phyloP scores from a whole-genome alignment of 2,888 invertebrate genomes.

The Pachydiplax longipennis region DNA sequence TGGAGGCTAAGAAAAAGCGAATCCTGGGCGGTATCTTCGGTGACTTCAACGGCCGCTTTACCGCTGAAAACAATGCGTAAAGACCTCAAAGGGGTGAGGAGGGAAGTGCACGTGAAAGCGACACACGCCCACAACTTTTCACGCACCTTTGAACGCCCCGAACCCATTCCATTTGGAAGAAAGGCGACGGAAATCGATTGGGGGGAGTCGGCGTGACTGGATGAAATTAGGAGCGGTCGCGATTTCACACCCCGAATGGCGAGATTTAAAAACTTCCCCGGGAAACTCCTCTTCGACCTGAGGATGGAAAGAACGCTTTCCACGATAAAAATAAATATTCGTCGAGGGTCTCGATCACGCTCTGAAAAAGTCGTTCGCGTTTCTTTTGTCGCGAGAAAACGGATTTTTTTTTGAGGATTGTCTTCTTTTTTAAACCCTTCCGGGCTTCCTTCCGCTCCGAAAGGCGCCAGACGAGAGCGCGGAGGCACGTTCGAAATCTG shows the following conservation, averaged over 20 bases:
- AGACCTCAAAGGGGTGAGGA: background rate
- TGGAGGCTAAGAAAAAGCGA: background rate
- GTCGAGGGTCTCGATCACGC: background rate
- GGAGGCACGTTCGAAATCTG: too few species aligned
- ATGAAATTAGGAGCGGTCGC: conserved; percentile 19
- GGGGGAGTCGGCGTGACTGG: background rate
- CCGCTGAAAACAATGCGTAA: background rate
- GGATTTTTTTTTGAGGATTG: too few species aligned
- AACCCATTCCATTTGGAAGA: background rate
- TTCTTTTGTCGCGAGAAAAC: too few species aligned
- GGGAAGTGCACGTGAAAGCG: background rate
- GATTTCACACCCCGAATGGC: background rate
- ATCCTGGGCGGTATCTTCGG: background rate
- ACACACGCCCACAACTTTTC: background rate
- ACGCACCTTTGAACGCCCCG: background rate
- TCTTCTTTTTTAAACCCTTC: too few species aligned
- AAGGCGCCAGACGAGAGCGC: too few species aligned
- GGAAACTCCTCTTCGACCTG: background rate
- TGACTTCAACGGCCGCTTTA: background rate
- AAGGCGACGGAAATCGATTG: conserved; percentile 9
- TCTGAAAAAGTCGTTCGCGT: too few species aligned
- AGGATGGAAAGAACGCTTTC: background rate
- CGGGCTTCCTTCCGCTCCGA: too few species aligned
- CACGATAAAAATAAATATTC: background rate
- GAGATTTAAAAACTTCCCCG: background rate